phyloP scores from a whole-genome alignment of 1,140 invertebrate species.

The Eupristina koningsbergeri region DNA sequence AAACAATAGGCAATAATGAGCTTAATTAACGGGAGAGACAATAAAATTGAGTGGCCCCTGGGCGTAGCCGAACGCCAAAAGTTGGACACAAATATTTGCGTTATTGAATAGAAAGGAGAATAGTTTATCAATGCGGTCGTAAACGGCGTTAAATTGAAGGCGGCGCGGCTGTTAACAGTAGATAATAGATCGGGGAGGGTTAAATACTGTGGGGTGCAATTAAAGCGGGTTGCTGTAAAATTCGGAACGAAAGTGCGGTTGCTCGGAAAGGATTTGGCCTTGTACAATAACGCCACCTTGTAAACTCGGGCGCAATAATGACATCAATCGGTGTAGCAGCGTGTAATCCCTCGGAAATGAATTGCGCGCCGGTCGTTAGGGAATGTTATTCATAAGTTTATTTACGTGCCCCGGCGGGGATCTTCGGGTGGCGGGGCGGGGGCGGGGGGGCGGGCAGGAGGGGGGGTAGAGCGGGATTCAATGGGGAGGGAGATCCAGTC shows the following conservation, averaged over 20 bases:
- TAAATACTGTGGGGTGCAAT: conserved; percentile 8
- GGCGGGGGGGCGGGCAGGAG: no score
- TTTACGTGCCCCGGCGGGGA: background rate
- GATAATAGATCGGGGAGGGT: conserved; percentile 34
- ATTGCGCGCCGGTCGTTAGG: background rate
- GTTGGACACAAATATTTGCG: no score
- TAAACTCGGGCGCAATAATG: background rate
- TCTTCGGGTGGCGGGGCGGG: no score
- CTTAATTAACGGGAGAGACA: no score
- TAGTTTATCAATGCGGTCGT: conserved; percentile 1
- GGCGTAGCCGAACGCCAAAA: no score
- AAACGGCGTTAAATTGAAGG: conserved; percentile 21
- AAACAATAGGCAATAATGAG: no score
- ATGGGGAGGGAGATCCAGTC: no score
- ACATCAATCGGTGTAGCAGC: background rate
- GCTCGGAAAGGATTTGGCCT: background rate
- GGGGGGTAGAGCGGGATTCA: no score
- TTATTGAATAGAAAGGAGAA: background rate
- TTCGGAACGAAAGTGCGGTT: background rate
- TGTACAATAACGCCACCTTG: background rate
- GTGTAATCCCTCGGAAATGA: background rate
- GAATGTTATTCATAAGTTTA: conserved; percentile 3
- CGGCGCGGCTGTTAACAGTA: background rate
- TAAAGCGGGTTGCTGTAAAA: conserved; percentile 22
- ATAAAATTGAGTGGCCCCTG: no score